Percentiles rank a stretch among this genome's conserved stretches.
These are phyloP conservation scores for Palythoa grandis DNA, from an alignment of 92 coral and sea anemone species.

Conservation along the genomic window DNA sequence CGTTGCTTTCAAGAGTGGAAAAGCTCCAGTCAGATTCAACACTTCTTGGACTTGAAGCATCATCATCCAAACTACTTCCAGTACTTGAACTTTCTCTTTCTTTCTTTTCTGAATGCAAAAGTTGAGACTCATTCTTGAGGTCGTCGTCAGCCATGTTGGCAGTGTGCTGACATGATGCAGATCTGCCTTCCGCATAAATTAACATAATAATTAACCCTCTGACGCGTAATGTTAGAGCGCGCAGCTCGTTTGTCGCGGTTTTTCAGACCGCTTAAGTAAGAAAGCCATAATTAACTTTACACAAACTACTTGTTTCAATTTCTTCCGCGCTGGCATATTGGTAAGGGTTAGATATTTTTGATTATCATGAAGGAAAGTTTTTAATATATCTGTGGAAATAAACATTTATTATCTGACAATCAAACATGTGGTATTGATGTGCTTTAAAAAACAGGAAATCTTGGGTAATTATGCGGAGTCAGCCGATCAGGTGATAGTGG, in stretches of 20 bases:
- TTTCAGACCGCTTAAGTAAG: not conserved
- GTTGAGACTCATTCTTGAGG: conserved; percentile 41
- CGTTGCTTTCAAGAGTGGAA: conserved; percentile 75
- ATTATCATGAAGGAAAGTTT: not conserved
- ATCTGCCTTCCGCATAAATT: conserved; percentile 67
- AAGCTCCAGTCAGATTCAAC: conserved; percentile 95
- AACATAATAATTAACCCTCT: conserved; percentile 45
- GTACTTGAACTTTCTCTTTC: conserved; percentile 75
- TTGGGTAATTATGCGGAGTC: not conserved
- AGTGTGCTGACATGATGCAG: conserved; percentile 65
- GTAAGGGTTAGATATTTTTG: not conserved
- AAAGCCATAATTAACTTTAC: not conserved
- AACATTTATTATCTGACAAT: not conserved
- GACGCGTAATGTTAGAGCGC: conserved; percentile 16
- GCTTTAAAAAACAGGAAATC: not conserved
- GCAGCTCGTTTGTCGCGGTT: not conserved
- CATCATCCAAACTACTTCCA: conserved; percentile 81
- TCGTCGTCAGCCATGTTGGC: conserved; percentile 87
- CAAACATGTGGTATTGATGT: not conserved
- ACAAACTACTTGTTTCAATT: not conserved
- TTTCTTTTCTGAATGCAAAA: conserved; percentile 59
- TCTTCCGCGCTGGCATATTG: not conserved
- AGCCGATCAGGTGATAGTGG: not conserved
- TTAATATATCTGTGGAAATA: not conserved
- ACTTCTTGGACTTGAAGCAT: conserved; percentile 91